Conservation (phyloP, 2,113 vertebrate species). For the Eulemur macaco region DNA sequence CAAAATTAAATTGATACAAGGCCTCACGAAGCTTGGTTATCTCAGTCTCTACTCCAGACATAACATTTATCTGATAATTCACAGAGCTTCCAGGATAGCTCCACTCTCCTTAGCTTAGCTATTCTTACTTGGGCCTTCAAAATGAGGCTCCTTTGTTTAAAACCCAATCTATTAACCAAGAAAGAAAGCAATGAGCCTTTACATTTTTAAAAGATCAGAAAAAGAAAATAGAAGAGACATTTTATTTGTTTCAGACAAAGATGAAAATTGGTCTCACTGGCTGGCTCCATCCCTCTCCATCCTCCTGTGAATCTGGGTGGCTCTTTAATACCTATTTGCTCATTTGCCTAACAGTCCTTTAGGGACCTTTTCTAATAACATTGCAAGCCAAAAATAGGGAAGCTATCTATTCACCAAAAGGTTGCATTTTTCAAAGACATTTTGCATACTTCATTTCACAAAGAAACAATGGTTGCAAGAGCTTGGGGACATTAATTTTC, state of each 20-base stretch:
- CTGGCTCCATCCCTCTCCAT: not conserved
- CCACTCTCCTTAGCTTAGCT: not conserved
- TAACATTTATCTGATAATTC: constrained; percentile 77
- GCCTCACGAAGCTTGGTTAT: constrained; percentile 74
- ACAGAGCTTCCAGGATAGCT: constrained; percentile 66
- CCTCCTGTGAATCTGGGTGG: not conserved
- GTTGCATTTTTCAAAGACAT: constrained; percentile 30
- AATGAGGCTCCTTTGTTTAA: constrained; percentile 61
- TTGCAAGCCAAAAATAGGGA: not conserved
- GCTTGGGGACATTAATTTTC: constrained; percentile 48
- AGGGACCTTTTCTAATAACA: not conserved
- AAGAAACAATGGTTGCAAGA: constrained; percentile 39
- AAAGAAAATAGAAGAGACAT: not conserved
- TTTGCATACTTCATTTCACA: constrained; percentile 51
- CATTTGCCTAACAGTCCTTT: not conserved
- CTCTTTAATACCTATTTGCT: not conserved
- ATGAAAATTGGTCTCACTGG: not conserved
- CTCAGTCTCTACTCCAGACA: constrained; percentile 70
- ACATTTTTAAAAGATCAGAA: constrained; percentile 23
- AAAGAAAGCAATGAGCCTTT: constrained; percentile 4
- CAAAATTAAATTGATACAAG: constrained; percentile 79
- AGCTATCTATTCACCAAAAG: constrained; percentile 36
- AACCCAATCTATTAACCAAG: constrained; percentile 46
- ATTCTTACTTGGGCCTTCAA: constrained; percentile 48
- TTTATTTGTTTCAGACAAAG: constrained; percentile 41